A percentile compares a stretch with the other conserved stretches of the same genome.
Evolutionary conservation across 2,113 vertebrate species (phyloP).

Genomic region (Melanerpes formicivorus): DNA sequence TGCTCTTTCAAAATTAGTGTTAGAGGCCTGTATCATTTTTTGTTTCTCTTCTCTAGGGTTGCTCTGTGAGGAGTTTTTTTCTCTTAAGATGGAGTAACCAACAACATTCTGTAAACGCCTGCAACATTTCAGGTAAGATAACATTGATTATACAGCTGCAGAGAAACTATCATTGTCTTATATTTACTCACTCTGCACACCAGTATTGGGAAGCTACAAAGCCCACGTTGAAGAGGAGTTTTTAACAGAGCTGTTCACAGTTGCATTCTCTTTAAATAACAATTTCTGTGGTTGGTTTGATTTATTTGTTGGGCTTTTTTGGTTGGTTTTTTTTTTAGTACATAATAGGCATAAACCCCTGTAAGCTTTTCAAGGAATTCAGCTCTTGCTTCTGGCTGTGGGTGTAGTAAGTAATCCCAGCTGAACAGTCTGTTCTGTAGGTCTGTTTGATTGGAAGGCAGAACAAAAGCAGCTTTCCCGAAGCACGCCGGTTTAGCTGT

Average conservation of each 20-base stretch:
- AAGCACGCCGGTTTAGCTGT: not conserved
- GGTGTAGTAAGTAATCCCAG: not conserved
- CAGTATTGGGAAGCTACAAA: not conserved
- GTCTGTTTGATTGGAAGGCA: not conserved
- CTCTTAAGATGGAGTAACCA: not conserved
- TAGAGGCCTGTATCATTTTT: not conserved
- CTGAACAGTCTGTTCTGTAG: not conserved
- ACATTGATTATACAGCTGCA: not conserved
- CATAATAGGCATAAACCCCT: not conserved
- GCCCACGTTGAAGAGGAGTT: not conserved
- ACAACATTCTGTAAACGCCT: not conserved
- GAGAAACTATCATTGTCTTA: not conserved
- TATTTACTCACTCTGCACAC: not conserved
- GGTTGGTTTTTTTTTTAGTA: no score
- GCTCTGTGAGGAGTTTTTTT: not conserved
- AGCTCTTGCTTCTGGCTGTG: not conserved
- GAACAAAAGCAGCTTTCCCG: not conserved
- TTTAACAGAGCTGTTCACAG: not conserved
- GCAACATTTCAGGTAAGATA: not conserved
- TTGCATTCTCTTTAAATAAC: not conserved
- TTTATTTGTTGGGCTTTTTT: no score
- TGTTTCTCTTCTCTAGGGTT: not conserved
- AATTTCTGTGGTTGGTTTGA: not conserved
- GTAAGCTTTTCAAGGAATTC: not conserved
- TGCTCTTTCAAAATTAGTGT: not conserved